Evolutionary conservation across 2,113 vertebrate species (phyloP).

Genomic region (Pardalotus punctatus): DNA sequence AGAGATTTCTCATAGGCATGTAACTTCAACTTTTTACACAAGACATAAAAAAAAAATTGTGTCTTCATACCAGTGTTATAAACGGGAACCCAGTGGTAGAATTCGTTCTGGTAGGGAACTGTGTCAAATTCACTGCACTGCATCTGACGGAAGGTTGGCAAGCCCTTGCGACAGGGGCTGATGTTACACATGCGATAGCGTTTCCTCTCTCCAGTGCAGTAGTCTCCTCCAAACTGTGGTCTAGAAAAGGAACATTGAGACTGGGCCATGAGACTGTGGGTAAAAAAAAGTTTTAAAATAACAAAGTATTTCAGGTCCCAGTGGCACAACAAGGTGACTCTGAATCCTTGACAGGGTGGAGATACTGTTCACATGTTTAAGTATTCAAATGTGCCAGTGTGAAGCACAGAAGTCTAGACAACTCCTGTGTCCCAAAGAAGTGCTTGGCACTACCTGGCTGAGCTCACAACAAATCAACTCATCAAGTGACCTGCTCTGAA

Average conservation of each 20-base stretch:
- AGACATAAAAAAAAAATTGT: background rate
- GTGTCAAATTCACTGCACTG: constrained; percentile 98
- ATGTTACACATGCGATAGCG: constrained; percentile 91
- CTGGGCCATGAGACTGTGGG: background rate
- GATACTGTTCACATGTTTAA: background rate
- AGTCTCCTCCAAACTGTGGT: constrained; percentile 93
- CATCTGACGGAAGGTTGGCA: constrained; percentile 92
- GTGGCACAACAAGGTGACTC: background rate
- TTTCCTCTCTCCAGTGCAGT: constrained; percentile 94
- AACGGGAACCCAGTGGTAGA: constrained; percentile 91
- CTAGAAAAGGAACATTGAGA: constrained; percentile 63
- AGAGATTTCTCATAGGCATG: background rate
- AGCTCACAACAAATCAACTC: background rate
- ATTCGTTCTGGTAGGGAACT: constrained; percentile 89
- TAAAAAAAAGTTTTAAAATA: background rate
- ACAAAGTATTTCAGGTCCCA: background rate
- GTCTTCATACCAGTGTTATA: constrained; percentile 76
- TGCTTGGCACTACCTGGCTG: background rate
- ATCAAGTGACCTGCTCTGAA: background rate
- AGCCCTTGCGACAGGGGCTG: constrained; percentile 73
- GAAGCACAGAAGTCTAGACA: background rate
- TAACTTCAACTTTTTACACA: background rate
- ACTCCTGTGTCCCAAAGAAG: background rate
- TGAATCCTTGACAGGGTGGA: background rate
- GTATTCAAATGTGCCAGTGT: background rate